Evolutionary conservation across 2,888 invertebrate genomes (phyloP).

Genomic region (Digitonthophagus gazella): DNA sequence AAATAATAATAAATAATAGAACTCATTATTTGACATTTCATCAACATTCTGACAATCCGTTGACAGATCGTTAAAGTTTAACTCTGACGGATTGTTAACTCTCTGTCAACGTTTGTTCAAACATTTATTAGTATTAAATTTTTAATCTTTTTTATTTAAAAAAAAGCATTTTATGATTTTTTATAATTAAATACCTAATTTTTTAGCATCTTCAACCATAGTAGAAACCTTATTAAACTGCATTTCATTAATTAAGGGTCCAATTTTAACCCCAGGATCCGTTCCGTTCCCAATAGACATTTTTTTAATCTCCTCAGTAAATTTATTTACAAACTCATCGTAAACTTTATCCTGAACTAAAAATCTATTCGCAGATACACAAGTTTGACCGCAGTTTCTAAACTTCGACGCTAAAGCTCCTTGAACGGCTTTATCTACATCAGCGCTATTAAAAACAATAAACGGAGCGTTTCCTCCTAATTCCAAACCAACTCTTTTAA

Average conservation of each 20-base stretch:
- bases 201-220: slow-evolving; percentile 82
- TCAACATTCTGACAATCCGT: no score
- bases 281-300: slow-evolving; percentile 81
- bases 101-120: no score
- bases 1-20: no score
- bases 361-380: slow-evolving; percentile 80
- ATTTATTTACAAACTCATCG: slow-evolving; percentile 73
- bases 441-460: slow-evolving; percentile 91
- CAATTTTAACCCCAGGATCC: slow-evolving; percentile 70
- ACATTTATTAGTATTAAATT: no score
- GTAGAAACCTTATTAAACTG: slow-evolving; percentile 79
- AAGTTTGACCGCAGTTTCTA: slow-evolving; percentile 95
- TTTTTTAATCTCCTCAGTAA: slow-evolving; percentile 64
- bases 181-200: slow-evolving; percentile 64
- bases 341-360: slow-evolving; percentile 66
- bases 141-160: no score
- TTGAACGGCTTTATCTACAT: slow-evolving; percentile 79
- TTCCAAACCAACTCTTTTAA: slow-evolving; percentile 91
- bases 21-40: no score
- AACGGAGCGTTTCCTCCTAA: slow-evolving; percentile 98
- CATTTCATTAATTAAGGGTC: slow-evolving; percentile 86
- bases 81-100: no score
- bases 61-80: no score
- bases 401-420: slow-evolving; percentile 92
- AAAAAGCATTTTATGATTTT: no score